These are phyloP conservation scores for Antechinus stuartii DNA, from an alignment of 2,113 vertebrate genomes.

Conservation along the genomic window DNA sequence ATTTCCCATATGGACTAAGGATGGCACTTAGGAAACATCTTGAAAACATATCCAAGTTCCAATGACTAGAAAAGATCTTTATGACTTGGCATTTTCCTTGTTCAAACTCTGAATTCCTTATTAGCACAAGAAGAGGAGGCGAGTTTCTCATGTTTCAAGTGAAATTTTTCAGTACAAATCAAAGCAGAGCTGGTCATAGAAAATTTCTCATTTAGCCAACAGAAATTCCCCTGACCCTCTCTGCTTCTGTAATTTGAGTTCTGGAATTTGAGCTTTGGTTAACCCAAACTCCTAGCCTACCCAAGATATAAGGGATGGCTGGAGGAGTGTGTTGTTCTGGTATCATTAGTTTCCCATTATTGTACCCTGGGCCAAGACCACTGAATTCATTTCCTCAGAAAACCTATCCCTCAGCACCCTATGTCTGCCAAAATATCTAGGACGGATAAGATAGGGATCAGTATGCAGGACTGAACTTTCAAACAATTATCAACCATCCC, in stretches of 20 bases:
- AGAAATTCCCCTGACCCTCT: constrained; percentile 36
- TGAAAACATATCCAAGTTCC: background rate
- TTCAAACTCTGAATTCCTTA: constrained; percentile 1
- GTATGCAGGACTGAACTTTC: background rate
- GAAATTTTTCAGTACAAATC: background rate
- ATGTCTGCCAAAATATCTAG: background rate
- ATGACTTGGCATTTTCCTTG: background rate
- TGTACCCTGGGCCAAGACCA: constrained; percentile 41
- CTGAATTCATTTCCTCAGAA: constrained; percentile 3
- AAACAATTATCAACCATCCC: background rate
- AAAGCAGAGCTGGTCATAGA: constrained; percentile 60
- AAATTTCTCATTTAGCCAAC: constrained; percentile 58
- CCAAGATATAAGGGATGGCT: background rate
- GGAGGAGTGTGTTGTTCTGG: constrained; percentile 42
- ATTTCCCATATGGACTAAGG: background rate
- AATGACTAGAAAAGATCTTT: background rate
- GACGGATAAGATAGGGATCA: constrained; percentile 1
- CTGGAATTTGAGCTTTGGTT: constrained; percentile 67
- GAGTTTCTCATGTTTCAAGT: background rate
- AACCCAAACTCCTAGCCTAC: constrained; percentile 65
- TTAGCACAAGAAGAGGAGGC: background rate
- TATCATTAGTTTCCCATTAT: constrained; percentile 36
- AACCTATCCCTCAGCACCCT: constrained; percentile 47
- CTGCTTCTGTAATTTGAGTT: constrained; percentile 55
- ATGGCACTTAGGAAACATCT: background rate